Percentiles rank a stretch among this genome's conserved stretches.
phyloP scores from a whole-genome alignment of 2,797 vertebrate genomes.

The Apodemus agrarius region DNA sequence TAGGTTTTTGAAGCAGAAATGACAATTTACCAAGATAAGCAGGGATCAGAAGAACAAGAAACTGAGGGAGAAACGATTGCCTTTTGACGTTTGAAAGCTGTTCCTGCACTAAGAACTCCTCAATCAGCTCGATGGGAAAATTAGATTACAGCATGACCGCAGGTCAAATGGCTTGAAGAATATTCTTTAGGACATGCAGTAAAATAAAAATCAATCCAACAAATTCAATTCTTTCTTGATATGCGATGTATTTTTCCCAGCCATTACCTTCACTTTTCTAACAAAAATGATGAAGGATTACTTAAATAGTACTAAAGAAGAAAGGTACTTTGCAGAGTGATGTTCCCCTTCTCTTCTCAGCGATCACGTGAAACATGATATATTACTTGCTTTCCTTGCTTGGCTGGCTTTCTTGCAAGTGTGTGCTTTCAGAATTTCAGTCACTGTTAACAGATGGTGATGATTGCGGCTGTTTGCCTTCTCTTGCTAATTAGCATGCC shows the following conservation, averaged over 20 bases:
- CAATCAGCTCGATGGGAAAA: slow-evolving; percentile 62
- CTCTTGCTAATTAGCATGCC: neutral
- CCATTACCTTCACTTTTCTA: neutral
- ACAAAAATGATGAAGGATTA: neutral
- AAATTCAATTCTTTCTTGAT: slow-evolving; percentile 67
- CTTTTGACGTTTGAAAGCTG: slow-evolving; percentile 46
- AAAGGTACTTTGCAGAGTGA: neutral
- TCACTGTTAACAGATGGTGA: neutral
- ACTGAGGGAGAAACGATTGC: slow-evolving; percentile 16
- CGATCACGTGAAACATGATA: neutral
- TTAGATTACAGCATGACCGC: slow-evolving; percentile 63
- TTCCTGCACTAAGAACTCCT: slow-evolving; percentile 61
- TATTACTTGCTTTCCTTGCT: neutral
- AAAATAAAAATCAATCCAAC: slow-evolving; percentile 67
- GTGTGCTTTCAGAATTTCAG: neutral
- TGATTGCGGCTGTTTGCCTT: neutral
- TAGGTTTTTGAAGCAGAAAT: slow-evolving; percentile 55
- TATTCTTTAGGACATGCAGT: slow-evolving; percentile 62
- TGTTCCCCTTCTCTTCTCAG: neutral
- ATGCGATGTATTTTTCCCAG: neutral
- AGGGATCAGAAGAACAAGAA: slow-evolving; percentile 9
- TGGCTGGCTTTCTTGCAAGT: neutral
- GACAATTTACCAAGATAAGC: slow-evolving; percentile 46
- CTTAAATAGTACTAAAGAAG: neutral
- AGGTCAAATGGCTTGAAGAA: slow-evolving; percentile 59